These are phyloP conservation scores for Psettodes erumei DNA, from an alignment of 2,113 vertebrate species.

Conservation along the genomic window DNA sequence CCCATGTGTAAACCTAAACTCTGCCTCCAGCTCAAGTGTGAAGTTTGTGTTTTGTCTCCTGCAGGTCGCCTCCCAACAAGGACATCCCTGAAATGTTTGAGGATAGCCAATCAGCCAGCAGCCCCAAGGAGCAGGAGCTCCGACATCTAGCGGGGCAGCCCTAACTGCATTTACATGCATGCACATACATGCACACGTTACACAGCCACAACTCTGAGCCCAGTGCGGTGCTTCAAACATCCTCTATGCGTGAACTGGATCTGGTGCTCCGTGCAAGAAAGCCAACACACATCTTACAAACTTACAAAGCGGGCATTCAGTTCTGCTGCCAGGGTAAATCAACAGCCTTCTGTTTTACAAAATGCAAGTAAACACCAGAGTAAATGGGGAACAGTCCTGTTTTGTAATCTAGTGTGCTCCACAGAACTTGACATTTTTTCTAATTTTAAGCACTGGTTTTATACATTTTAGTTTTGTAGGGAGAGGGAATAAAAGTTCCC, in stretches of 20 bases:
- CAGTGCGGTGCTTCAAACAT: neutral
- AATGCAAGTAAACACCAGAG: conserved; percentile 1
- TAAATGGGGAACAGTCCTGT: conserved; percentile 3
- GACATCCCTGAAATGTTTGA: conserved; percentile 41
- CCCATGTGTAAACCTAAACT: neutral
- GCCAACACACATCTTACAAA: neutral
- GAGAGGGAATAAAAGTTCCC: neutral
- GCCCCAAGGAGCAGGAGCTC: conserved; percentile 64
- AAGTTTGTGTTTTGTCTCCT: conserved; percentile 21
- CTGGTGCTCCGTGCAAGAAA: conserved; percentile 38
- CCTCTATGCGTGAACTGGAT: conserved; percentile 39
- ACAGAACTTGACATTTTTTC: conserved; percentile 1
- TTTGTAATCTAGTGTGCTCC: conserved; percentile 1
- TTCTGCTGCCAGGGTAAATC: neutral
- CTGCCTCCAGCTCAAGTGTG: neutral
- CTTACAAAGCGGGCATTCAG: conserved; percentile 37
- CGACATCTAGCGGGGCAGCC: conserved; percentile 42
- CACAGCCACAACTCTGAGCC: neutral
- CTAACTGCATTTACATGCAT: conserved; percentile 6
- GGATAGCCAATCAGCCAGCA: conserved; percentile 41
- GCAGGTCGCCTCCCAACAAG: conserved; percentile 52
- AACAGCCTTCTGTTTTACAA: conserved; percentile 6
- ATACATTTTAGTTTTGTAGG: neutral
- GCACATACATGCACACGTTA: neutral
- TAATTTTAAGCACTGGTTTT: neutral